A percentile compares a stretch with the other conserved stretches of the same genome.
Evolutionary conservation across 1,140 invertebrate species (phyloP).

Genomic region (Drosophila kikkawai): DNA sequence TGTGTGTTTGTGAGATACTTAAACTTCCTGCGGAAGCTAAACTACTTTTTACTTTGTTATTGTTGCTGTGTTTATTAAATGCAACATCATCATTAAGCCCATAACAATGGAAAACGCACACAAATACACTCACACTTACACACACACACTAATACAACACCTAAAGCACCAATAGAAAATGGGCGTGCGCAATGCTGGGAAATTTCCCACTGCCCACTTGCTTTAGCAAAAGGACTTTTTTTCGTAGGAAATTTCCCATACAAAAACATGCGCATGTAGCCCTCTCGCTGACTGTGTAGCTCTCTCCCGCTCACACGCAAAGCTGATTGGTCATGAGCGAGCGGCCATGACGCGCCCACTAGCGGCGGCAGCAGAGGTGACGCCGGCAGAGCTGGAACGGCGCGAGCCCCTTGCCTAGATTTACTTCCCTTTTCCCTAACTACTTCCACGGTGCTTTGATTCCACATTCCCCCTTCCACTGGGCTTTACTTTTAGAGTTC

Average conservation of each 20-base stretch:
- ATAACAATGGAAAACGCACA: constrained; percentile 68
- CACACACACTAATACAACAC: no score
- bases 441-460: neutral
- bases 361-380: neutral
- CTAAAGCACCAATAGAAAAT: constrained; percentile 43
- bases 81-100: constrained; percentile 82
- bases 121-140: constrained; percentile 4
- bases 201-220: constrained; percentile 50
- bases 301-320: constrained; percentile 49
- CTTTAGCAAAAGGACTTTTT: constrained; percentile 1
- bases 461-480: neutral
- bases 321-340: constrained; percentile 45
- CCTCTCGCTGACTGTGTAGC: neutral
- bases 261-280: constrained; percentile 38
- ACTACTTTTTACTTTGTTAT: constrained; percentile 65
- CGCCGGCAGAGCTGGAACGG: constrained; percentile 34
- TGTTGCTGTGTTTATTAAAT: constrained; percentile 67
- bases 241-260: constrained; percentile 47
- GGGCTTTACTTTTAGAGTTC: no score
- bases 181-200: constrained; percentile 57
- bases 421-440: neutral
- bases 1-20: constrained; percentile 52
- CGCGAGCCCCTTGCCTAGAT: neutral
- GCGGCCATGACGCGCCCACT: constrained; percentile 61
- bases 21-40: constrained; percentile 81